Conservation (phyloP, 2,113 vertebrate species). For the Phaetusa simplex region DNA sequence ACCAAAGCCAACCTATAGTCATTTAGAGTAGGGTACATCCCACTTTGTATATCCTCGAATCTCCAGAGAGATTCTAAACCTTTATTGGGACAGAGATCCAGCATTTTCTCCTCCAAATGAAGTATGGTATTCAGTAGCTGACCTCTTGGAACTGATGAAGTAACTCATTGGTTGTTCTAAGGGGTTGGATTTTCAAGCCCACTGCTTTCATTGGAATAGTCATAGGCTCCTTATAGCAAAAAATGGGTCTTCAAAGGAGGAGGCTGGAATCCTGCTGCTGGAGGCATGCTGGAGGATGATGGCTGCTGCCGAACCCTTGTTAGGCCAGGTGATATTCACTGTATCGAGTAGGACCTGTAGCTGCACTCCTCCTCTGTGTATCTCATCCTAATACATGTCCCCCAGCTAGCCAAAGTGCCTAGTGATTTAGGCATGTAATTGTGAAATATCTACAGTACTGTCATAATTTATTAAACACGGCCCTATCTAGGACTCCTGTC, state of each 20-base stretch:
- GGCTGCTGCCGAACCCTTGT: neutral
- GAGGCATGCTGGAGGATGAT: neutral
- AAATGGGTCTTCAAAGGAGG: neutral
- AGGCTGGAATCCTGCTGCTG: neutral
- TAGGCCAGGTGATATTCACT: neutral
- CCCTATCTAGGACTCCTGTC: neutral
- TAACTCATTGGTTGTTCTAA: neutral
- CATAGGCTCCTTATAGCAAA: neutral
- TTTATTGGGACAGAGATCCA: neutral
- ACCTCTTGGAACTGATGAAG: neutral
- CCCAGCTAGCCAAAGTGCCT: neutral
- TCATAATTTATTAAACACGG: neutral
- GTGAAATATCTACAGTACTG: neutral
- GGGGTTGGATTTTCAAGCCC: neutral
- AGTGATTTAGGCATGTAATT: neutral
- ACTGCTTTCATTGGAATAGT: neutral
- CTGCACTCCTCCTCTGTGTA: neutral
- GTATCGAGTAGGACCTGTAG: neutral
- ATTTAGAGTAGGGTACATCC: neutral
- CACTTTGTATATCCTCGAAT: neutral
- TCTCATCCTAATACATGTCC: neutral
- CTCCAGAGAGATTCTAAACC: neutral
- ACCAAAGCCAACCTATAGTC: neutral
- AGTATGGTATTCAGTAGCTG: neutral
- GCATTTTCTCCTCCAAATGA: neutral